These are phyloP conservation scores for Simalia tracyae DNA, from an alignment of 2,797 vertebrate genomes.

Conservation along the genomic window DNA sequence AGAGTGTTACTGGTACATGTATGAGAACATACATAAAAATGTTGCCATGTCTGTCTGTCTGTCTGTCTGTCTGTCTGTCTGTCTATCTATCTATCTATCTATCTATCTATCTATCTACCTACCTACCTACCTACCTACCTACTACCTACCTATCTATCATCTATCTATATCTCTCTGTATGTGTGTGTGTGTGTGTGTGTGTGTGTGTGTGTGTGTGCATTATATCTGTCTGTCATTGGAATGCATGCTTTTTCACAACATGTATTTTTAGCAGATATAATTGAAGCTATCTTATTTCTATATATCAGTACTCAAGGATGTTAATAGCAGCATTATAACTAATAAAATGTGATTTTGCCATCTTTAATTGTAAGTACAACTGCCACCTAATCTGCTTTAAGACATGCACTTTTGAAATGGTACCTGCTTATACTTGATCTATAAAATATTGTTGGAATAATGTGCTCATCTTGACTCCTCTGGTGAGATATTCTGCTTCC, in stretches of 20 bases:
- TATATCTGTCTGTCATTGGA: neutral
- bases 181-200: rapidly evolving
- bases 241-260: neutral
- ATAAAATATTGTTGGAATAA: neutral
- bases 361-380: neutral
- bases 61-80: rapidly evolving
- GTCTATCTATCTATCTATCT: too few relatives aligned
- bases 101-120: too few relatives aligned
- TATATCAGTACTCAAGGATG: neutral
- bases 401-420: conserved; percentile 10
- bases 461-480: neutral
- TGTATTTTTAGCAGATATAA: neutral
- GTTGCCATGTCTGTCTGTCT: neutral
- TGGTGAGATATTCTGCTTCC: neutral
- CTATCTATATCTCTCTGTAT: neutral
- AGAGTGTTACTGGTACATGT: neutral
- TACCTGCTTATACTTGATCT: neutral
- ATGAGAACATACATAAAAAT: neutral
- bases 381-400: neutral
- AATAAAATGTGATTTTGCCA: neutral
- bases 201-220: neutral
- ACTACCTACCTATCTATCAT: too few relatives aligned
- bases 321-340: neutral
- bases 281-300: neutral
- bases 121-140: too few relatives aligned